Conservation (phyloP, 2,797 vertebrate genomes). For the Acanthis flammea region DNA sequence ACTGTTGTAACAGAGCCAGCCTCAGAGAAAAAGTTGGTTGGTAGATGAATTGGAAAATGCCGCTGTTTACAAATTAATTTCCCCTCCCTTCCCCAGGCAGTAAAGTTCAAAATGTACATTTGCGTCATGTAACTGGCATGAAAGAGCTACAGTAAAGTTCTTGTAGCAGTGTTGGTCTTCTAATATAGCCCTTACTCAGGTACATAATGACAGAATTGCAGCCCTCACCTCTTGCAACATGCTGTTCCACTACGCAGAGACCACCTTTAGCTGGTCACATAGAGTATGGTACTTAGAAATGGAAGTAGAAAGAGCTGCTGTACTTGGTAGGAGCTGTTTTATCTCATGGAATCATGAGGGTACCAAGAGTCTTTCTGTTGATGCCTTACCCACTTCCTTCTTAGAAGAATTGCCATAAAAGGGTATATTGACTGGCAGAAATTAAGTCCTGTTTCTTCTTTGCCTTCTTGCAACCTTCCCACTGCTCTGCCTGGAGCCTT, state of each 20-base stretch:
- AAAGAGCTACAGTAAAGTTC: not conserved
- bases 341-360: not conserved
- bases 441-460: not conserved
- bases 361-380: not conserved
- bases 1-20: slow-evolving; percentile 23
- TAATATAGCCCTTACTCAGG: not conserved
- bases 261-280: not conserved
- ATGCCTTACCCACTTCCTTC: not conserved
- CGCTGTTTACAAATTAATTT: slow-evolving; percentile 4
- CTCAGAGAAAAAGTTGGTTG: slow-evolving; percentile 27
- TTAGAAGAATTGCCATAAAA: not conserved
- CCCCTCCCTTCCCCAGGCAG: not conserved
- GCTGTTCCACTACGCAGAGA: not conserved
- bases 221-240: not conserved
- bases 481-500: not conserved
- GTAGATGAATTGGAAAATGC: slow-evolving; percentile 31
- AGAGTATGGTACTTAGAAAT: not conserved
- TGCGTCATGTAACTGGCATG: not conserved
- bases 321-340: not conserved
- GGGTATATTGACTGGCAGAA: not conserved
- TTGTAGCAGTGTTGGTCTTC: not conserved
- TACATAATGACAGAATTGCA: not conserved
- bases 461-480: not conserved
- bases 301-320: not conserved
- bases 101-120: not conserved